Conservation (phyloP, 2,888 invertebrate genomes). For the Gastrophysa polygoni region DNA sequence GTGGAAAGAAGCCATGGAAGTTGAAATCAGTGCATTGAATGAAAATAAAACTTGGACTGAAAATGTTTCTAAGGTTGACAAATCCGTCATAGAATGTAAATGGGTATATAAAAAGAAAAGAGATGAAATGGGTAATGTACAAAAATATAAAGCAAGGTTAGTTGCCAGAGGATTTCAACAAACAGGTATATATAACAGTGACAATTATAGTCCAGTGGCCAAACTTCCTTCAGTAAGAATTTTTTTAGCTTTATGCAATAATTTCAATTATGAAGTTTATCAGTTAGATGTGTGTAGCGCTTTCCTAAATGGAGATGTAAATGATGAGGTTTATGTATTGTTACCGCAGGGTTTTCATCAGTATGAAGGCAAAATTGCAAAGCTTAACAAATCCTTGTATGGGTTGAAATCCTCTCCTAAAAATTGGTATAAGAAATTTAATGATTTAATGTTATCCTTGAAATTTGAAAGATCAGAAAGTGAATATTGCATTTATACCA, state of each 20-base stretch:
- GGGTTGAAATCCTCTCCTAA: not conserved
- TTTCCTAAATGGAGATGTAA: too few relatives aligned
- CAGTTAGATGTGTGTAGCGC: too few relatives aligned
- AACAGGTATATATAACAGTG: not conserved
- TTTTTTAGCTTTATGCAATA: too few relatives aligned
- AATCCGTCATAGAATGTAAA: conserved; percentile 18
- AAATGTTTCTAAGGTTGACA: conserved; percentile 4
- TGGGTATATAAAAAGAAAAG: conserved; percentile 25
- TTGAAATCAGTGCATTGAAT: conserved; percentile 20
- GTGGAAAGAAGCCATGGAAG: conserved; percentile 25
- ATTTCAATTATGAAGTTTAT: too few relatives aligned
- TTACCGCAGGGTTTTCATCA: too few relatives aligned
- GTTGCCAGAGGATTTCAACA: conserved; percentile 8
- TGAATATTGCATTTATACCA: conserved; percentile 9
- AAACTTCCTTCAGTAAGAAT: too few relatives aligned
- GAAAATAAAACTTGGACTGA: conserved; percentile 29
- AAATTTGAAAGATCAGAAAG: conserved; percentile 4
- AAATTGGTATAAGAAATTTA: conserved; percentile 5
- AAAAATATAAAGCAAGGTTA: conserved; percentile 18
- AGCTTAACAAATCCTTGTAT: too few relatives aligned
- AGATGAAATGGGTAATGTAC: not conserved
- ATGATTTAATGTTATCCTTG: not conserved
- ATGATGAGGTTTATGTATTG: too few relatives aligned
- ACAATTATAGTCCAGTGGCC: too few relatives aligned
- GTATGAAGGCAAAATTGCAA: too few relatives aligned